A percentile compares a stretch with the other conserved stretches of the same genome.
These are phyloP conservation scores for Pseudococcus longispinus DNA, from an alignment of 2,888 invertebrate genomes.

Conservation along the genomic window DNA sequence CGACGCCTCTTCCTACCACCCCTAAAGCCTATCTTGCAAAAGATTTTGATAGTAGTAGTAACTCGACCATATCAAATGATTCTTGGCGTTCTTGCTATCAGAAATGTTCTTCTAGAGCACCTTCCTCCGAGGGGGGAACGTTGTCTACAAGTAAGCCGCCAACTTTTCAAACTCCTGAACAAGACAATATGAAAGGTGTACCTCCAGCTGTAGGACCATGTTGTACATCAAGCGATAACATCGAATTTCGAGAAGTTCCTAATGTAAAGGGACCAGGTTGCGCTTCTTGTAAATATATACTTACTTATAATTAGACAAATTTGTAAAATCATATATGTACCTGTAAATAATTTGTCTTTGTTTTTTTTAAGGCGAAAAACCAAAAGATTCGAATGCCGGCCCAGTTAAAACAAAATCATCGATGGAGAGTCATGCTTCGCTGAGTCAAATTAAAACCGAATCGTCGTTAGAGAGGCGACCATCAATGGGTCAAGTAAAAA, in stretches of 20 bases:
- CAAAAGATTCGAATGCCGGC: background rate
- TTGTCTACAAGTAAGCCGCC: background rate
- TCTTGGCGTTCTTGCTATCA: constrained; percentile 29
- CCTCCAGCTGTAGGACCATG: background rate
- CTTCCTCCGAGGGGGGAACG: background rate
- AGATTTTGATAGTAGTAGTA: constrained; percentile 37
- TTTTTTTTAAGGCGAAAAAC: background rate
- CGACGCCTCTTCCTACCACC: background rate
- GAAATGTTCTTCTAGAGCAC: background rate
- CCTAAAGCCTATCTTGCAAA: constrained; percentile 8
- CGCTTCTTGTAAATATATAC: background rate
- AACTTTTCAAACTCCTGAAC: constrained; percentile 7
- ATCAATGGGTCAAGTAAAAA: background rate
- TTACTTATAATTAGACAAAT: too few species aligned
- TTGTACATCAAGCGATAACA: background rate
- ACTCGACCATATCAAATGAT: constrained; percentile 20
- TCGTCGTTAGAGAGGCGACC: background rate
- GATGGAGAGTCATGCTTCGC: background rate
- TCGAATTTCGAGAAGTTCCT: background rate
- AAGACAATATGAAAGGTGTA: background rate
- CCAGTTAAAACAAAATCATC: background rate
- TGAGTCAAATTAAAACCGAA: background rate
- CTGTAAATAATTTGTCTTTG: too few species aligned
- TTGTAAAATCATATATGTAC: too few species aligned
- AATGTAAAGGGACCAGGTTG: background rate